Evolutionary conservation across 2,888 invertebrate species (phyloP).

Genomic region (Argyresthia albistria): DNA sequence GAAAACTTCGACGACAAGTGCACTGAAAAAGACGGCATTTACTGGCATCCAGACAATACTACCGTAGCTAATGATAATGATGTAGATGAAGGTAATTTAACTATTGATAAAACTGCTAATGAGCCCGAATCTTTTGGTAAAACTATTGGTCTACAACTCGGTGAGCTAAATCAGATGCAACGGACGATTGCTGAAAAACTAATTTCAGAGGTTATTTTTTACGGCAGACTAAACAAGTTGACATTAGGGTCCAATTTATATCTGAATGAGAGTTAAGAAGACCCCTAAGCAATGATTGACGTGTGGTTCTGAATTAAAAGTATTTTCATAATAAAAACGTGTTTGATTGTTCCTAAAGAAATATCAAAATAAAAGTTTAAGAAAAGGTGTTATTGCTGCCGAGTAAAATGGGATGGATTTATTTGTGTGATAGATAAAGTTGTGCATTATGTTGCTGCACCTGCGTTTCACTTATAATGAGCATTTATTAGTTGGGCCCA

Average conservation of each 20-base stretch:
- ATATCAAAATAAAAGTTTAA: no score
- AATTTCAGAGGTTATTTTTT: conserved; percentile 30
- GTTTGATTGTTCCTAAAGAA: no score
- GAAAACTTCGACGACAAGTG: not conserved
- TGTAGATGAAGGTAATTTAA: not conserved
- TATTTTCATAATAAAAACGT: no score
- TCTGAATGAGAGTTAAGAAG: not conserved
- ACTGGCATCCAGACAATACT: not conserved
- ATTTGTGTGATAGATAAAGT: no score
- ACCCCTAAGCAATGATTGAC: no score
- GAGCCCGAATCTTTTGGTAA: conserved; percentile 19
- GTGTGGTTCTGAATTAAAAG: no score
- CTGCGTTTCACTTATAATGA: no score
- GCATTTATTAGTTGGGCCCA: no score
- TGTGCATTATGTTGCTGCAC: no score
- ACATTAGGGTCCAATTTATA: not conserved
- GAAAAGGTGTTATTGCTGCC: no score
- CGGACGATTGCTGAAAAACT: conserved; percentile 28
- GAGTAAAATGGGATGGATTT: no score
- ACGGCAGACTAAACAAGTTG: conserved; percentile 22
- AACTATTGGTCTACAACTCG: conserved; percentile 22
- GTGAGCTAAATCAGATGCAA: conserved; percentile 20
- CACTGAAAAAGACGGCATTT: not conserved
- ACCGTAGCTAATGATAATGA: not conserved
- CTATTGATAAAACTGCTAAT: not conserved